Percentiles rank a stretch among this genome's conserved stretches.
These are phyloP conservation scores for Euclidia mi DNA, from an alignment of 2,888 invertebrate genomes.

Conservation along the genomic window DNA sequence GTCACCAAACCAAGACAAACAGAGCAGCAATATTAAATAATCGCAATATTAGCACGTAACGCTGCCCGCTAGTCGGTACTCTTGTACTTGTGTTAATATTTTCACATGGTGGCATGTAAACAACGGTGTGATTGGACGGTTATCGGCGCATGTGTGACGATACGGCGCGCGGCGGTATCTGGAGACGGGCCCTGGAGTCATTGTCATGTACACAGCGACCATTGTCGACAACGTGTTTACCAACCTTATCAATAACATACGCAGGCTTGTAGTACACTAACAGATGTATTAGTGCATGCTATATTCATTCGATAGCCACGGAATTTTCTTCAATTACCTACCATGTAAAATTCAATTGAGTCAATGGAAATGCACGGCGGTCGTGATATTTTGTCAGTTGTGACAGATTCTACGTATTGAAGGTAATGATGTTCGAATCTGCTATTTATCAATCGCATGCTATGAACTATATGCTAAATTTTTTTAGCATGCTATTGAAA, in stretches of 20 bases:
- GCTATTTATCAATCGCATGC: too few relatives aligned
- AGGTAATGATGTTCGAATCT: too few relatives aligned
- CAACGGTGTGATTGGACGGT: constrained; percentile 72
- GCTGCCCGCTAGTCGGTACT: too few relatives aligned
- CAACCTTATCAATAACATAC: constrained; percentile 84
- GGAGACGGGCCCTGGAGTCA: constrained; percentile 72
- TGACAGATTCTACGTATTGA: too few relatives aligned
- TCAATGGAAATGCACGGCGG: too few relatives aligned
- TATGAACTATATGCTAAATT: too few relatives aligned
- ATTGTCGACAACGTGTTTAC: constrained; percentile 81
- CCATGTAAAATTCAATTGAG: too few relatives aligned
- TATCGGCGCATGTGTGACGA: constrained; percentile 73
- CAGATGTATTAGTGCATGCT: constrained; percentile 50
- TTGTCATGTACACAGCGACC: constrained; percentile 78
- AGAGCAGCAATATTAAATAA: not conserved
- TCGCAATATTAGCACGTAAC: constrained; percentile 24
- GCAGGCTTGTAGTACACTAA: constrained; percentile 41
- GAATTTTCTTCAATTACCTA: not conserved
- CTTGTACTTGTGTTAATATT: constrained; percentile 46
- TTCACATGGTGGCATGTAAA: constrained; percentile 54
- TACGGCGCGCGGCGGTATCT: constrained; percentile 52
- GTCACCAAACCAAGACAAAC: not conserved
- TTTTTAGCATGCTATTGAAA: too few relatives aligned
- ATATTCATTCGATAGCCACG: constrained; percentile 1
- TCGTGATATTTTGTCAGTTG: too few relatives aligned